Evolutionary conservation across 2,888 invertebrate genomes (phyloP).

Genomic region (Himalopsyche tibetana): DNA sequence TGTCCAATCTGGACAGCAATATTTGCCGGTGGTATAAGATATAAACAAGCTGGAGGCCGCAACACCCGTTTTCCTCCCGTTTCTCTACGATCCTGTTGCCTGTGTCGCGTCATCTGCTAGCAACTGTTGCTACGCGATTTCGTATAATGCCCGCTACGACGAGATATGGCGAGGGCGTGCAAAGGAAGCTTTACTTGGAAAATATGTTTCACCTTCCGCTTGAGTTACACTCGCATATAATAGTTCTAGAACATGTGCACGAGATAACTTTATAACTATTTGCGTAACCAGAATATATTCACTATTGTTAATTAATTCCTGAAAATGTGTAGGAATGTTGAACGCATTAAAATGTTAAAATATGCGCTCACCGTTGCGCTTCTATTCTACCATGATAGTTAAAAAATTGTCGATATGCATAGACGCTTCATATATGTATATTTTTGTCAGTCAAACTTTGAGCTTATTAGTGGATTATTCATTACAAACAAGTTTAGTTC

Average conservation of each 20-base stretch:
- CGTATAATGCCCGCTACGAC: slow-evolving; percentile 44
- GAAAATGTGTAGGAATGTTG: too few species aligned
- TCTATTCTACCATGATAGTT: too few species aligned
- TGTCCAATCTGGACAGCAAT: not conserved
- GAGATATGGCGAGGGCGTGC: slow-evolving; percentile 33
- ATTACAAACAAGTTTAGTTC: too few species aligned
- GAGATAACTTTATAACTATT: too few species aligned
- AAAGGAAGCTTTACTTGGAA: not conserved
- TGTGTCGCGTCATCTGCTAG: slow-evolving; percentile 57
- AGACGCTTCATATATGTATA: too few species aligned
- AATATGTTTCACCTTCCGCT: not conserved
- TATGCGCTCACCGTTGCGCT: too few species aligned
- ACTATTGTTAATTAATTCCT: too few species aligned
- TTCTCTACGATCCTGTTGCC: slow-evolving; percentile 24
- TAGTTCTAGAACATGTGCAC: not conserved
- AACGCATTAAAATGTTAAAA: too few species aligned
- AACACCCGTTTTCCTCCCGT: not conserved
- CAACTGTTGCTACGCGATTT: slow-evolving; percentile 63
- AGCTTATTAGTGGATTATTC: too few species aligned
- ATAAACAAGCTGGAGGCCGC: not conserved
- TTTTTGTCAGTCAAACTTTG: too few species aligned
- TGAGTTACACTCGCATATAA: slow-evolving; percentile 6
- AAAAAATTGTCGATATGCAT: too few species aligned
- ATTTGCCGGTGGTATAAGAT: slow-evolving; percentile 24
- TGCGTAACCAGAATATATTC: too few species aligned